These are phyloP conservation scores for Eulemur rufifrons DNA, from an alignment of 2,113 vertebrate genomes.

Conservation along the genomic window DNA sequence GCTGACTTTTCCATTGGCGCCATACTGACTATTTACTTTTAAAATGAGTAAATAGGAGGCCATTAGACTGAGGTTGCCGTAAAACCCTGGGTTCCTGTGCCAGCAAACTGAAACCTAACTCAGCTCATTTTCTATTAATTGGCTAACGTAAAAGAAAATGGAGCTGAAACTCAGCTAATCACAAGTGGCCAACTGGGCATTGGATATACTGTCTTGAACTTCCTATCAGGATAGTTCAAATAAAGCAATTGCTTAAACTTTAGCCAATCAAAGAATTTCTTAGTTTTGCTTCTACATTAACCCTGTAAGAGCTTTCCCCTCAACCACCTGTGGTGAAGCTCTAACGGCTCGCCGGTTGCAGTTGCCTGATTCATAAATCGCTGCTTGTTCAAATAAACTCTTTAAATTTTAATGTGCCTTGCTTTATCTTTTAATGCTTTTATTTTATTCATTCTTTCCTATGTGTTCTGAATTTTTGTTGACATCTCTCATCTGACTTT, in stretches of 20 bases:
- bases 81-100: not conserved
- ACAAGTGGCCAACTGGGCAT: not conserved
- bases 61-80: not conserved
- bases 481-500: not conserved
- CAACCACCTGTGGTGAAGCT: not conserved
- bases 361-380: not conserved
- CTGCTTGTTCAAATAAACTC: not conserved
- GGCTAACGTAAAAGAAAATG: not conserved
- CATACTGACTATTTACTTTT: not conserved
- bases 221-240: not conserved
- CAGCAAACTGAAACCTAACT: not conserved
- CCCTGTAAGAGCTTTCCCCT: not conserved
- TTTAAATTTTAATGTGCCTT: not conserved
- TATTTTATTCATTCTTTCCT: not conserved
- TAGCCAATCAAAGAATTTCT: too few relatives aligned
- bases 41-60: not conserved
- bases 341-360: not conserved
- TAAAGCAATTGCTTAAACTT: not conserved
- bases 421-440: not conserved
- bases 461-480: not conserved
- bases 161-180: not conserved
- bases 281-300: not conserved
- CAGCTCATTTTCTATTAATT: not conserved
- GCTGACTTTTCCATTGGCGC: not conserved
- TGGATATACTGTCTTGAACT: not conserved